A percentile compares a stretch with the other conserved stretches of the same genome.
Evolutionary conservation across 2,888 invertebrate genomes (phyloP).

Genomic region (Noctua janthina): DNA sequence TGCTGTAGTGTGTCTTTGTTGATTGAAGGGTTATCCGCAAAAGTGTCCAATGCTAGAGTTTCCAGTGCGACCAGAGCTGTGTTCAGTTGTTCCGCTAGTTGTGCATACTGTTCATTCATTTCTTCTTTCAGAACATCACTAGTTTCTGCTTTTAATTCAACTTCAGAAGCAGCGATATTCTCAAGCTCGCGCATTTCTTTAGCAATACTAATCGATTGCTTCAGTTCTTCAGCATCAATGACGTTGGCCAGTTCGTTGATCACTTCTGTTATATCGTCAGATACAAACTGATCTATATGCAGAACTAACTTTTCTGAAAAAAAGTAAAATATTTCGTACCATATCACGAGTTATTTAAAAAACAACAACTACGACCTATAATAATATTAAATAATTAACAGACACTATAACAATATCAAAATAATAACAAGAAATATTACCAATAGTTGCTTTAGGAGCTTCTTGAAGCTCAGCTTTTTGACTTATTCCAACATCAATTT

Average conservation of each 20-base stretch:
- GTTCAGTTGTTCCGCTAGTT: slow-evolving; percentile 66
- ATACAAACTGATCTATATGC: slow-evolving; percentile 75
- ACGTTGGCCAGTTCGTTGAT: slow-evolving; percentile 67
- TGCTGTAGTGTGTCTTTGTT: slow-evolving; percentile 56
- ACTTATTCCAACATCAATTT: slow-evolving; percentile 14
- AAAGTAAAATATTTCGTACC: not conserved
- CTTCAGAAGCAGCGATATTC: slow-evolving; percentile 60
- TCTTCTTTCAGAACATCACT: slow-evolving; percentile 46
- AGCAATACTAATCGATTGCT: slow-evolving; percentile 70
- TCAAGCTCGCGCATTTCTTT: slow-evolving; percentile 69
- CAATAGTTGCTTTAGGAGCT: slow-evolving; percentile 34
- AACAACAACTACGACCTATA: not conserved
- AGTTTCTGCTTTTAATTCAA: slow-evolving; percentile 50
- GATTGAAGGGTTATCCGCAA: slow-evolving; percentile 53
- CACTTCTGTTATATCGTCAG: slow-evolving; percentile 68
- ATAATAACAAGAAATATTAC: slow-evolving; percentile 29
- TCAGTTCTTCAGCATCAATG: slow-evolving; percentile 66
- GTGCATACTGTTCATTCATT: slow-evolving; percentile 52
- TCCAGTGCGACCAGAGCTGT: slow-evolving; percentile 64
- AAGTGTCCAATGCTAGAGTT: slow-evolving; percentile 60
- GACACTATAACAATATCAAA: not conserved
- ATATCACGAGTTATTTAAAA: not conserved
- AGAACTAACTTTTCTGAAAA: slow-evolving; percentile 72
- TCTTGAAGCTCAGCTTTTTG: slow-evolving; percentile 36
- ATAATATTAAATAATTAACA: not conserved